These are phyloP conservation scores for Verasper variegatus DNA, from an alignment of 2,113 vertebrate genomes.

Conservation along the genomic window DNA sequence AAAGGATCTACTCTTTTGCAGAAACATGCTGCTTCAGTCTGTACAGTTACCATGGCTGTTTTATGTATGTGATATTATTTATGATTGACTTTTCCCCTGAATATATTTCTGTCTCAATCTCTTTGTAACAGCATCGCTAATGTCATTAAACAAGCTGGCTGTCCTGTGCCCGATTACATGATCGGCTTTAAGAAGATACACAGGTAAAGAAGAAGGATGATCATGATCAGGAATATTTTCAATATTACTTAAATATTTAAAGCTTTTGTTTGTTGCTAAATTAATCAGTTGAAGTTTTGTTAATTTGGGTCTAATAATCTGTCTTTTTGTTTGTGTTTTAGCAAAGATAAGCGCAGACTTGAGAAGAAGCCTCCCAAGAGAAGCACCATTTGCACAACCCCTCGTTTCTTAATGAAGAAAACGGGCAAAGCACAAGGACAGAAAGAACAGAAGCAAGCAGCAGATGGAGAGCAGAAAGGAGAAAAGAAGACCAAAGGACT, in stretches of 20 bases:
- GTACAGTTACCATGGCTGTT: background rate
- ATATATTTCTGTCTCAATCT: background rate
- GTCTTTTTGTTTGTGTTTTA: conserved; percentile 61
- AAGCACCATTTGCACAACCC: conserved; percentile 90
- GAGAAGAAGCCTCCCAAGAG: conserved; percentile 91
- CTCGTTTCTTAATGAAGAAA: conserved; percentile 86
- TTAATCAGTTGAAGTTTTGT: background rate
- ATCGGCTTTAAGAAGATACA: conserved; percentile 90
- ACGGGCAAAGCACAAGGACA: conserved; percentile 27
- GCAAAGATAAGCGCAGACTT: conserved; percentile 91
- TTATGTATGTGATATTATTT: background rate
- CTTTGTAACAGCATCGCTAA: conserved; percentile 86
- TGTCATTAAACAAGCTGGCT: conserved; percentile 94
- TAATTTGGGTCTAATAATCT: background rate
- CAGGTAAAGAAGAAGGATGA: conserved; percentile 78
- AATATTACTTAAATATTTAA: background rate
- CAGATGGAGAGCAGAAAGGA: conserved; percentile 11
- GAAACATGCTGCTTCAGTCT: background rate
- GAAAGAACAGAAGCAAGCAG: conserved; percentile 13
- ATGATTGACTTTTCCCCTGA: background rate
- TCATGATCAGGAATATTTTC: background rate
- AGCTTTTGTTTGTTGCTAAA: background rate
- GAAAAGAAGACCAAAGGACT: conserved; percentile 70
- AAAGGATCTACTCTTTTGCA: background rate
- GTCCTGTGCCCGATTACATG: conserved; percentile 96